These are phyloP conservation scores for Lytechinus variegatus DNA, from an alignment of 35 echinoderm and acorn worm species.

Conservation along the genomic window DNA sequence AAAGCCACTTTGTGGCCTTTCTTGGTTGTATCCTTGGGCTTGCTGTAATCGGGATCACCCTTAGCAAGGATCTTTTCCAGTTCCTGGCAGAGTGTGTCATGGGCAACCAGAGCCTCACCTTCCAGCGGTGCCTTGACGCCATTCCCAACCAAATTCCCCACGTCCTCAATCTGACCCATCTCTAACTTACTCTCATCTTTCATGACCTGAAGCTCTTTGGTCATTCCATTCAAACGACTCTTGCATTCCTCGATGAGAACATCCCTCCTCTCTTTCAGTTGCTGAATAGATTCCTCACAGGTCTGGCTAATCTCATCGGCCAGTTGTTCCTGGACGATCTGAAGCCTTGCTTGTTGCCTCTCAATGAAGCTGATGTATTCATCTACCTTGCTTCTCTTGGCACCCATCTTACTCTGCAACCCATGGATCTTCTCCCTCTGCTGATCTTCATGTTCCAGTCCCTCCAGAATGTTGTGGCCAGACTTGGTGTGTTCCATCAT, in stretches of 20 bases:
- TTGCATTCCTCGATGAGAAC: background rate
- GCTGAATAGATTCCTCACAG: slow-evolving; percentile 22
- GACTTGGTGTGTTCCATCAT: slow-evolving; percentile 21
- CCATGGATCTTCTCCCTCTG: slow-evolving; percentile 29
- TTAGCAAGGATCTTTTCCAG: slow-evolving; percentile 37
- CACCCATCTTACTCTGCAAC: background rate
- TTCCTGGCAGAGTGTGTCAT: slow-evolving; percentile 36
- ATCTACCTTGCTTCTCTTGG: background rate
- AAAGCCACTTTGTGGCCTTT: background rate
- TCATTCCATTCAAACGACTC: background rate
- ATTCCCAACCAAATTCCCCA: slow-evolving; percentile 32
- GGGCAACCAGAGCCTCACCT: slow-evolving; percentile 11
- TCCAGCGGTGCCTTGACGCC: slow-evolving; percentile 7
- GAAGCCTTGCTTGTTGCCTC: slow-evolving; percentile 12
- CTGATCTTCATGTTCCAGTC: slow-evolving; percentile 20
- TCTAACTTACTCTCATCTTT: slow-evolving; percentile 22
- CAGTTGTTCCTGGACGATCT: background rate
- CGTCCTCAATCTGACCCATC: background rate
- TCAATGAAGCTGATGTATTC: slow-evolving; percentile 23
- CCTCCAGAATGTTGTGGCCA: background rate
- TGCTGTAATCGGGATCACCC: background rate
- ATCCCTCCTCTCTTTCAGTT: slow-evolving; percentile 10
- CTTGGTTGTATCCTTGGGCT: background rate
- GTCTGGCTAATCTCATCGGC: slow-evolving; percentile 15
- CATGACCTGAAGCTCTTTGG: background rate